Base-by-base conservation (phyloP, 1,140 invertebrate species). In the Eubasilissa regina region DNA sequence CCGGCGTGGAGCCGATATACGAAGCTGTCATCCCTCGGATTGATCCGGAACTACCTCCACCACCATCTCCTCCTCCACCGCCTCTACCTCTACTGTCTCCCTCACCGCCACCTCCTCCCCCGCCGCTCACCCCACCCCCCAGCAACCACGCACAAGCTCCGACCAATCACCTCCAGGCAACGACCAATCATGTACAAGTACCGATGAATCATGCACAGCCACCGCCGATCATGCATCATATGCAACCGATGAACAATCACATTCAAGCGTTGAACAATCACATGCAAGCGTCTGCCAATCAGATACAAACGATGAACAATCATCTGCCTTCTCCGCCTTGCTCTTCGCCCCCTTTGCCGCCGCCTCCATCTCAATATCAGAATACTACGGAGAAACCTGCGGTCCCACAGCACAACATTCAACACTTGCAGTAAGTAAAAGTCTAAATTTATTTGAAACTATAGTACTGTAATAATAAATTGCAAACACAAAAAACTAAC, bases 41-140 rank as follows among this genome's bases (percentile, higher is more conserved):
- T 17, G 81, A 82, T 17, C 85, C 86, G 0, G 87, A 86, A 6
- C 86, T 88, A n/a, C 84, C 85, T 6, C 86, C 87, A 12, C 87
- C 86, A 0, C 86, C 87, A 0, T 86, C 88, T 25, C 84, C 84
- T 13, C 87, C 87, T 11, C 81, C 87, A 0, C 85, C 84, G 0
- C 85, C 87, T 0, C 84, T 87, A 0, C 81, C 86, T 15, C 80
- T 87, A 15, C 84, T 85, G 15, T 85, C 85, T 11, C 84, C 86
- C 45, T 83, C 86, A 0, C 85, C 86, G 12, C 86, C 86, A 11
- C 80, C 80, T n/a, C 81, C 77, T 12, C 77, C 77, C 8, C 79
- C 64, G 73, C 84, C 85, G 0, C 83, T 85, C 0, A 76, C 84
- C 48, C 68, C 86, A 6, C 86, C 86, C 13, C 86, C n/a, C 75